These are phyloP conservation scores for Lytechinus variegatus DNA, from an alignment of 35 echinoderm and acorn worm genomes.

Conservation along the genomic window DNA sequence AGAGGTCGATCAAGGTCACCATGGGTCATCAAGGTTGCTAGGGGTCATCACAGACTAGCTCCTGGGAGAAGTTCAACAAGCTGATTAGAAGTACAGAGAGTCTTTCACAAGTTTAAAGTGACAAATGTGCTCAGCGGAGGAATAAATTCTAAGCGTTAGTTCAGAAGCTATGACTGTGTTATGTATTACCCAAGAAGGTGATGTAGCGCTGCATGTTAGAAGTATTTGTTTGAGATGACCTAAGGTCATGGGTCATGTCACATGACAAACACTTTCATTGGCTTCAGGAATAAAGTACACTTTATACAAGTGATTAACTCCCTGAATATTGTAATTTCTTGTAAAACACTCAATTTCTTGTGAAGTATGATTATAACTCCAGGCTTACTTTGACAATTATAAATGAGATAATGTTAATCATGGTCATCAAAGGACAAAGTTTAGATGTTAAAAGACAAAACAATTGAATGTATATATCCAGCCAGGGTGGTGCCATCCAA, in stretches of 20 bases:
- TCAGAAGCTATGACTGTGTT: background rate
- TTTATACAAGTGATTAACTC: background rate
- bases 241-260: background rate
- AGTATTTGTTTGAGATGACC: background rate
- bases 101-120: background rate
- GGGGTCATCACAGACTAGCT: background rate
- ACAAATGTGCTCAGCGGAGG: background rate
- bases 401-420: background rate
- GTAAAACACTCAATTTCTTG: background rate
- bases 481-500: background rate
- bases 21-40: background rate
- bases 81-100: slow-evolving; percentile 18
- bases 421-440: background rate
- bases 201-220: background rate
- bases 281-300: background rate
- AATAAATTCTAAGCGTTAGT: background rate
- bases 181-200: background rate
- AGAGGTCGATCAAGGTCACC: background rate
- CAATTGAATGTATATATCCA: background rate
- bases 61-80: slow-evolving; percentile 9
- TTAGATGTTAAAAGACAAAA: background rate
- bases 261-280: background rate
- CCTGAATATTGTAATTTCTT: background rate
- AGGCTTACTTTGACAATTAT: background rate
- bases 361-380: background rate